phyloP scores from a whole-genome alignment of 2,888 invertebrate genomes.

The Halictus quadricinctus region DNA sequence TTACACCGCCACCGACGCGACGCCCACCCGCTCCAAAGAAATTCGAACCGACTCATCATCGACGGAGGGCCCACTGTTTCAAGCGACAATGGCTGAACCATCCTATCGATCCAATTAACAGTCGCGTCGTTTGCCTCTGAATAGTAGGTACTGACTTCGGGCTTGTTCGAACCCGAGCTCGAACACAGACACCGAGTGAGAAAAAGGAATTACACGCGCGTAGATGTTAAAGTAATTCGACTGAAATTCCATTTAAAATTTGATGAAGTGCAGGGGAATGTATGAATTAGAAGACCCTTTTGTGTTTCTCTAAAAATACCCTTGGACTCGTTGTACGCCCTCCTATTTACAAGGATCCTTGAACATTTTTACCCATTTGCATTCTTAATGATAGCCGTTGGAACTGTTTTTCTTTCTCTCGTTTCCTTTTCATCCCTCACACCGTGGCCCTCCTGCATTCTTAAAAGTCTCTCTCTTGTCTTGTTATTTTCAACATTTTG shows the following conservation, averaged over 20 bases:
- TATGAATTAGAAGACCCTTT: neutral
- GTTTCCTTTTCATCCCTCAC: neutral
- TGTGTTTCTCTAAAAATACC: neutral
- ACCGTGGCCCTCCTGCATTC: neutral
- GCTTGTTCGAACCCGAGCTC: neutral
- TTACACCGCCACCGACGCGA: neutral
- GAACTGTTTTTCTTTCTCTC: neutral
- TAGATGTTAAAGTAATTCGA: neutral
- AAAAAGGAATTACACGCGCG: neutral
- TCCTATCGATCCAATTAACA: constrained; percentile 31
- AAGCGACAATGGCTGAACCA: neutral
- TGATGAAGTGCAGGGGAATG: neutral
- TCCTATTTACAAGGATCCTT: neutral
- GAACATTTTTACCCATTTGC: neutral
- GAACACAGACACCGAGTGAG: neutral
- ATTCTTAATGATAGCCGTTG: neutral
- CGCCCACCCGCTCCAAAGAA: neutral
- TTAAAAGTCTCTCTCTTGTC: neutral
- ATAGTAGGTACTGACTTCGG: neutral
- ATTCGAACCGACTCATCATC: constrained; percentile 10
- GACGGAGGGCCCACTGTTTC: neutral
- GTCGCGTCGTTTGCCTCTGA: neutral
- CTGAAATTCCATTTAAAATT: neutral
- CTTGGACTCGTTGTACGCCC: neutral
- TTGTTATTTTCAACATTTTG: neutral